Evolutionary conservation across 2,888 invertebrate genomes (phyloP), one percentile per base, ranked within the genome.

Genomic region (Criorhina ranunculi): DNA sequence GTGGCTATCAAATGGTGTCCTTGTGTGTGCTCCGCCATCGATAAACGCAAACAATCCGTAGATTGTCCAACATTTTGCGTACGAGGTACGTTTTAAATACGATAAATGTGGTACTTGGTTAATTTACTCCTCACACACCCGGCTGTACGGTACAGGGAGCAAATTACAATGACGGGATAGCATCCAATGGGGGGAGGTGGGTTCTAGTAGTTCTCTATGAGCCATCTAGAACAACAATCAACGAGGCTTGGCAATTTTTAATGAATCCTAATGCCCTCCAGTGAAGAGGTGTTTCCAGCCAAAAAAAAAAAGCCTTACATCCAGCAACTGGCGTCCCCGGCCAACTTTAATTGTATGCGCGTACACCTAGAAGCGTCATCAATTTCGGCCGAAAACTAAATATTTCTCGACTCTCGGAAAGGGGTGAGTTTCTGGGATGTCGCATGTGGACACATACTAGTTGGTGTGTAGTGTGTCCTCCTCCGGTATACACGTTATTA

Each of bases 371-470:
- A 49, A 75, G 80, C 73, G 62, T 69, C 75, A 75, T 80, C 79
- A 79, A 79, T 73, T 67, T 67, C 59, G 73, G 67, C 60, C 69
- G 53, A 69, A 79, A 79, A 79, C 78, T 79, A 78, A 55, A 70
- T 57, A 69, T 60, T 77, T 55, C 31, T 46, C 44, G 31, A 19
- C 35, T 11, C 15, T n/a, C n/a, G n/a, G 70, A 57, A 77, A 80
- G 70, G 83, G 85, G 75, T 80, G 75, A 70, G 24, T 24, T 24
- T 24, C 24, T 24, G 24, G 24, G 76, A 66, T 79, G 62, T 79
- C 83, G 62, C 73, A 83, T 83, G 73, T 85, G 85, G 85, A 80
- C 83, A 79, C 44, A 79, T 46, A 79, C 64, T 40, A 60, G 40
- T 57, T 33, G n/a, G 29, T 66, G 37, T 67, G 31, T 24, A 24